Percentiles rank a stretch among this genome's conserved stretches.
phyloP scores from a whole-genome alignment of 64 coral and sea anemone genomes.

The Porites lutea region DNA sequence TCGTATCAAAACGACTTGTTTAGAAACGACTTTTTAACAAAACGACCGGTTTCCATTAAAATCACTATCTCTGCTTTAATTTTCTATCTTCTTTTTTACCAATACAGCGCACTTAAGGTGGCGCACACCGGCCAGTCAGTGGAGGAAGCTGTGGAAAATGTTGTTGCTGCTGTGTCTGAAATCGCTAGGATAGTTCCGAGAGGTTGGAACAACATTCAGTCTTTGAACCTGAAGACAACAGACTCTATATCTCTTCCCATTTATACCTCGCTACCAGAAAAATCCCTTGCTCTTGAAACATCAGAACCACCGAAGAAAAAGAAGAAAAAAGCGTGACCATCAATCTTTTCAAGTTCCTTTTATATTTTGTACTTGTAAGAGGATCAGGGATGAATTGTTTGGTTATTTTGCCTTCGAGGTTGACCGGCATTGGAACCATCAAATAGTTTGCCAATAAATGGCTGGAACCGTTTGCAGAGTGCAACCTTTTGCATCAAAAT shows the following conservation, averaged over 20 bases:
- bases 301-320: conserved; percentile 56
- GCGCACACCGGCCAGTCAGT: conserved; percentile 84
- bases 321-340: background rate
- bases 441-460: too few species aligned
- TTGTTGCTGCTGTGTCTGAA: conserved; percentile 63
- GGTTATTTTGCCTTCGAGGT: too few species aligned
- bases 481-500: too few species aligned
- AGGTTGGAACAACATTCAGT: conserved; percentile 96
- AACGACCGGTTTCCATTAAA: too few species aligned
- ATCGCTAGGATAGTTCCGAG: conserved; percentile 81
- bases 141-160: conserved; percentile 82
- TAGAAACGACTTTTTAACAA: too few species aligned
- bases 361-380: too few species aligned
- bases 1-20: too few species aligned
- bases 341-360: too few species aligned
- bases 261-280: conserved; percentile 86
- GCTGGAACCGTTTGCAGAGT: too few species aligned
- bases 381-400: too few species aligned
- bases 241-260: conserved; percentile 95
- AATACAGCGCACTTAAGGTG: conserved; percentile 86
- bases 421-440: too few species aligned
- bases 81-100: background rate
- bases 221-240: conserved; percentile 91
- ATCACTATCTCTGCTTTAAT: too few species aligned
- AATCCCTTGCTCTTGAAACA: conserved; percentile 29